A percentile compares a stretch with the other conserved stretches of the same genome.
These are phyloP conservation scores for Holacanthella duospinosa DNA, from an alignment of 2,888 invertebrate genomes.

Conservation along the genomic window DNA sequence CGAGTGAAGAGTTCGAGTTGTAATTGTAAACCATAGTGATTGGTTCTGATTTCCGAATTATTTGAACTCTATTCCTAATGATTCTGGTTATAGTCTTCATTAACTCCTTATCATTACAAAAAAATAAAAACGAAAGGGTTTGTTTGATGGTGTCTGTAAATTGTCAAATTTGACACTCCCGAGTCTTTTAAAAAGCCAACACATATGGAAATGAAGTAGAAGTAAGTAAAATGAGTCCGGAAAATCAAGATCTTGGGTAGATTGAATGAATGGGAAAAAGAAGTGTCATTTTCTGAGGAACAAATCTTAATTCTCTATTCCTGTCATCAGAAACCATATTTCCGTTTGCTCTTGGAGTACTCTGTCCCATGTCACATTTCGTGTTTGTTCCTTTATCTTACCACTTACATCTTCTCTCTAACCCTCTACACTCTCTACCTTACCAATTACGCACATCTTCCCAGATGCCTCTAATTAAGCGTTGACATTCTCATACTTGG, in stretches of 20 bases:
- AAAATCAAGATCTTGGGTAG: too few species aligned
- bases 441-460: slow-evolving; percentile 6
- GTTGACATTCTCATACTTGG: slow-evolving; percentile 4
- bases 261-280: too few species aligned
- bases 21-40: slow-evolving; percentile 66
- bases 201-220: too few species aligned
- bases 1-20: slow-evolving; percentile 86
- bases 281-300: background rate
- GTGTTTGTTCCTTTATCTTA: background rate
- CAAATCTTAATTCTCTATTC: background rate
- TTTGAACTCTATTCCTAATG: too few species aligned
- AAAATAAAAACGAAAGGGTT: slow-evolving; percentile 2
- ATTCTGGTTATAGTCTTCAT: too few species aligned
- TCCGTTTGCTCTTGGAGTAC: slow-evolving; percentile 7
- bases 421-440: background rate
- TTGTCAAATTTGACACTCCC: too few species aligned
- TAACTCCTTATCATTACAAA: too few species aligned
- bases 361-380: background rate
- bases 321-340: slow-evolving; percentile 12
- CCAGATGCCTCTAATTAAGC: slow-evolving; percentile 1
- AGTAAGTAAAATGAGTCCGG: too few species aligned
- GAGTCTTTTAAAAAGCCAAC: too few species aligned
- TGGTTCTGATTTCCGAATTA: too few species aligned
- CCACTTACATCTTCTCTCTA: background rate
- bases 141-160: background rate